Evolutionary conservation across 2,113 vertebrate species (phyloP).

Genomic region (Neogale vison): DNA sequence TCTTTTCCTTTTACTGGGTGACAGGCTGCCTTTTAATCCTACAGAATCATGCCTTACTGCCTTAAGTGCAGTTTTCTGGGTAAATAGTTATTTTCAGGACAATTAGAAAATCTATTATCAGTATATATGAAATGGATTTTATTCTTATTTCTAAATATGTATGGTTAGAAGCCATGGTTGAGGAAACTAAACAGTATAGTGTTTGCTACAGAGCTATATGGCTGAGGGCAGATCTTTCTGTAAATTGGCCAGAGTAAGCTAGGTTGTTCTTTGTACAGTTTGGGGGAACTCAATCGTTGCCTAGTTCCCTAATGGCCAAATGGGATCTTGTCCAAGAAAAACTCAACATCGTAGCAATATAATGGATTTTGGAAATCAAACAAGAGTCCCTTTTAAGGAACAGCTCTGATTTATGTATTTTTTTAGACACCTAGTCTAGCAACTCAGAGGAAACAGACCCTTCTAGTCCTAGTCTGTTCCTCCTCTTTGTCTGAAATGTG

Average conservation of each 20-base stretch:
- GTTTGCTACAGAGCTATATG: not conserved
- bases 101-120: constrained; percentile 38
- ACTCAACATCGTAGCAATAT: not conserved
- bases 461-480: not conserved
- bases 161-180: not conserved
- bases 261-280: not conserved
- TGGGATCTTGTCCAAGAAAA: constrained; percentile 20
- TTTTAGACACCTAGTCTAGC: constrained; percentile 49
- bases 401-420: constrained; percentile 50
- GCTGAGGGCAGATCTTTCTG: constrained; percentile 7
- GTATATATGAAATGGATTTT: constrained; percentile 20
- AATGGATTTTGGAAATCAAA: constrained; percentile 36
- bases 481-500: constrained; percentile 22
- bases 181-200: not conserved
- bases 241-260: constrained; percentile 39
- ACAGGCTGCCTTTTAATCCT: constrained; percentile 2
- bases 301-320: constrained; percentile 22
- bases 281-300: constrained; percentile 31
- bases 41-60: not conserved
- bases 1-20: not conserved
- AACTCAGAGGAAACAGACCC: not conserved
- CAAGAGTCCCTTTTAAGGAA: constrained; percentile 18
- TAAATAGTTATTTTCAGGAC: constrained; percentile 32
- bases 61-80: constrained; percentile 19
- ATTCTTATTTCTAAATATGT: constrained; percentile 16